Conservation (phyloP, 2,888 invertebrate genomes). For the Chironomus riparius region DNA sequence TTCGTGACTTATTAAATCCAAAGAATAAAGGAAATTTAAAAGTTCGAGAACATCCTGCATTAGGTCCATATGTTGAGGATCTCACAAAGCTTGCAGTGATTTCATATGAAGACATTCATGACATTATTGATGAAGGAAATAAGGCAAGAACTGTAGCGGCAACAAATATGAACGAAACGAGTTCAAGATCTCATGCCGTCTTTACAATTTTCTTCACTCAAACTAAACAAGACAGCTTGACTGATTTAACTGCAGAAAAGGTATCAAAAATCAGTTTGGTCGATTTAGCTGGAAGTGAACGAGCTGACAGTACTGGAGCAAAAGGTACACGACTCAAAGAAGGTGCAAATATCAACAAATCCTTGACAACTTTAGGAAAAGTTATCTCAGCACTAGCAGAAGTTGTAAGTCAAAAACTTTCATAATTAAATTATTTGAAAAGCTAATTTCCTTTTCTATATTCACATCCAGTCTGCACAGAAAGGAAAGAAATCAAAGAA, state of each 20-base stretch:
- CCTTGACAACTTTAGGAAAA: conserved; percentile 95
- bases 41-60: conserved; percentile 93
- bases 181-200: conserved; percentile 96
- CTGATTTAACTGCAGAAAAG: conserved; percentile 89
- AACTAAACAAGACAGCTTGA: conserved; percentile 74
- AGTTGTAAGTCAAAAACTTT: conserved; percentile 61
- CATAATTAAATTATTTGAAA: not conserved
- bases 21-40: conserved; percentile 94
- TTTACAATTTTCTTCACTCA: conserved; percentile 99
- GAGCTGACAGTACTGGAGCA: conserved; percentile 98
- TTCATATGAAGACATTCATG: conserved; percentile 92
- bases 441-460: not conserved
- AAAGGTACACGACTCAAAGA: conserved; percentile 97
- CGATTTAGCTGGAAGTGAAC: conserved; percentile 95
- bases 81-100: conserved; percentile 96
- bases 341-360: conserved; percentile 99
- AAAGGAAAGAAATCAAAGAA: conserved; percentile 88
- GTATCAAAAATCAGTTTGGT: conserved; percentile 95
- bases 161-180: conserved; percentile 99
- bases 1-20: conserved; percentile 93
- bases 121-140: conserved; percentile 98
- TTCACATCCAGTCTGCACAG: conserved; percentile 37
- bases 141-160: conserved; percentile 99
- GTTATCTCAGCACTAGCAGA: conserved; percentile 98
- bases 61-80: conserved; percentile 99